Evolutionary conservation across 2,888 invertebrate genomes (phyloP).

Genomic region (Thereva nobilitata): DNA sequence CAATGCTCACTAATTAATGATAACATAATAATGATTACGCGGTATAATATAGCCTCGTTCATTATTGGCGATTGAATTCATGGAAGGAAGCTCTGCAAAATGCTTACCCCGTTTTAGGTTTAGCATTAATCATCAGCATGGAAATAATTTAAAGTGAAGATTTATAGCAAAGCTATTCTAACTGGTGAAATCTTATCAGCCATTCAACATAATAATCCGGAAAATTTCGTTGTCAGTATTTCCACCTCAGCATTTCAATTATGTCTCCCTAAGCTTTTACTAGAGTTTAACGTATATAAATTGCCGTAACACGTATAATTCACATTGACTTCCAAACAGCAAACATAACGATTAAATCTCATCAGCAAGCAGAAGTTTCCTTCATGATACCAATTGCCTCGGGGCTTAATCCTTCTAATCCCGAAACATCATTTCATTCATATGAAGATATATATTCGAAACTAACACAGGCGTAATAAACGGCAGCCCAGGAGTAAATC

Average conservation of each 20-base stretch:
- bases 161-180: too few relatives aligned
- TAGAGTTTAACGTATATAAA: slow-evolving; percentile 9
- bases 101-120: too few relatives aligned
- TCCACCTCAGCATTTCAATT: slow-evolving; percentile 7
- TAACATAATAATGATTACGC: too few relatives aligned
- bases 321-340: background rate
- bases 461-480: slow-evolving; percentile 3
- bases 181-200: too few relatives aligned
- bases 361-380: slow-evolving; percentile 11
- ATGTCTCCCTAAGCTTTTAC: background rate
- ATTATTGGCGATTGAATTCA: too few relatives aligned
- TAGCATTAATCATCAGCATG: too few relatives aligned
- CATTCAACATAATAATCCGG: too few relatives aligned
- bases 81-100: too few relatives aligned
- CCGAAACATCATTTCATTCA: slow-evolving; percentile 17
- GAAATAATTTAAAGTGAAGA: too few relatives aligned
- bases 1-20: too few relatives aligned
- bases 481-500: slow-evolving; percentile 4
- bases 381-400: slow-evolving; percentile 27
- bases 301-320: background rate
- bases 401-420: slow-evolving; percentile 22
- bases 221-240: too few relatives aligned
- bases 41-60: too few relatives aligned
- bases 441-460: background rate
- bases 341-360: slow-evolving; percentile 29